Evolutionary conservation across 1,140 invertebrate genomes (phyloP).

Genomic region (Drosophila erecta): DNA sequence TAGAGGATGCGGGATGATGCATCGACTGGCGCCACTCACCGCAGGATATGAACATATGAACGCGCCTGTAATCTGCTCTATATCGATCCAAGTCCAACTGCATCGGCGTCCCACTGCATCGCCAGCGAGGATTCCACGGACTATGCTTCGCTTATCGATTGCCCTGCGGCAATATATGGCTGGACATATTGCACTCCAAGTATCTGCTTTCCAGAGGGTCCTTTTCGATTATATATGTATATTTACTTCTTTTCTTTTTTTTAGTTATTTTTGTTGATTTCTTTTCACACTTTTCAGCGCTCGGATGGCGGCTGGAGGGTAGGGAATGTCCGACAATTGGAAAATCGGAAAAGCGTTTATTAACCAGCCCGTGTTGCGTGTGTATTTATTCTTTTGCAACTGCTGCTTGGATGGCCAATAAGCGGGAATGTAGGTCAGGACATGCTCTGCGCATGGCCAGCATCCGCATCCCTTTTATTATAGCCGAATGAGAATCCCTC

Average conservation of each 20-base stretch:
- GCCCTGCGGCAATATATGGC: slow-evolving; percentile 3
- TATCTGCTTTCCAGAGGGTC: not conserved
- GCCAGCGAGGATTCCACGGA: slow-evolving; percentile 1
- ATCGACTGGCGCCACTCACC: slow-evolving; percentile 39
- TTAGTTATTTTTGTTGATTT: not conserved
- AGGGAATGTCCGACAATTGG: slow-evolving; percentile 8
- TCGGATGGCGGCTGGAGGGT: not conserved
- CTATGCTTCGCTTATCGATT: slow-evolving; percentile 23
- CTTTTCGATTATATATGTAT: not conserved
- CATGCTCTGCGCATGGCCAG: slow-evolving; percentile 71
- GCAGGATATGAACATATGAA: slow-evolving; percentile 70
- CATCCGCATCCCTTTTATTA: slow-evolving; percentile 22
- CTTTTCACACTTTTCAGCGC: slow-evolving; percentile 17
- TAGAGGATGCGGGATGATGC: not conserved
- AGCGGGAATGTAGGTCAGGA: slow-evolving; percentile 75
- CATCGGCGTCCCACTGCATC: slow-evolving; percentile 53
- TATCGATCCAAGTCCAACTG: slow-evolving; percentile 50
- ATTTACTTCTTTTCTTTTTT: not conserved
- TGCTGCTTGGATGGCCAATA: slow-evolving; percentile 71
- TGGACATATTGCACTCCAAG: slow-evolving; percentile 24
- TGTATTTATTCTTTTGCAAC: slow-evolving; percentile 60
- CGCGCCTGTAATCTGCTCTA: slow-evolving; percentile 54
- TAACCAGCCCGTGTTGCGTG: slow-evolving; percentile 43
- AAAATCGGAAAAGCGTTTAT: slow-evolving; percentile 37
- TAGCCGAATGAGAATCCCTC: not conserved